Evolutionary conservation across 2,797 vertebrate species (phyloP).

Genomic region (Synaphobranchus kaupii): DNA sequence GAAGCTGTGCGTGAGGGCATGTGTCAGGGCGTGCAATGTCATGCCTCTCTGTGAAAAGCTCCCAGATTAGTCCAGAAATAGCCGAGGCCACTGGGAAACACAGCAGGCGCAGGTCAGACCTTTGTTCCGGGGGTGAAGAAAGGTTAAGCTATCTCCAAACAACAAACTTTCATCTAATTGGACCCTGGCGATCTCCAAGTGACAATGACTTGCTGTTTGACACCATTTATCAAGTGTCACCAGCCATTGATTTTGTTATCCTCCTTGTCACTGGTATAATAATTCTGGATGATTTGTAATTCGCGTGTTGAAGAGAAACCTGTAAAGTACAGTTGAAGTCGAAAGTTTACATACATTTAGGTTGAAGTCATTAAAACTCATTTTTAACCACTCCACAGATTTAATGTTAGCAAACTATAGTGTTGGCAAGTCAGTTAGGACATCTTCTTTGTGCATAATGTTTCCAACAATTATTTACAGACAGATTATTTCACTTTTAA

Average conservation of each 20-base stretch:
- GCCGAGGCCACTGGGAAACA: not conserved
- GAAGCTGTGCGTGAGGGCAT: not conserved
- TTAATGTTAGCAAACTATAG: too few species aligned
- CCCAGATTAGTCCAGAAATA: conserved; percentile 11
- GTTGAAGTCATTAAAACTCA: too few species aligned
- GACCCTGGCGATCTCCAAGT: conserved; percentile 12
- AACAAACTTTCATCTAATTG: conserved; percentile 24
- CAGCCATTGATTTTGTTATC: not conserved
- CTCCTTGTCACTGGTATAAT: not conserved
- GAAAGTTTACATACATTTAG: too few species aligned
- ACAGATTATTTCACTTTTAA: too few species aligned
- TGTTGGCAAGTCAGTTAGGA: too few species aligned
- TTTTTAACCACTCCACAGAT: too few species aligned
- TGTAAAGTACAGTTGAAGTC: too few species aligned
- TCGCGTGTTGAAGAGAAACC: not conserved
- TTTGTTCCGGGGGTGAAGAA: conserved; percentile 25
- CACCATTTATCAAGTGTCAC: conserved; percentile 28
- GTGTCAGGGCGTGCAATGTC: conserved; percentile 6
- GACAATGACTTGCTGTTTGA: conserved; percentile 20
- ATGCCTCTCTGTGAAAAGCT: not conserved
- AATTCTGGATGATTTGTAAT: not conserved
- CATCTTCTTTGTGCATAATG: too few species aligned
- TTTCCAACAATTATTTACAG: too few species aligned
- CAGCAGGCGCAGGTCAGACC: not conserved
- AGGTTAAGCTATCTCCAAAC: conserved; percentile 24